A percentile compares a stretch with the other conserved stretches of the same genome.
Evolutionary conservation across 2,797 vertebrate species (phyloP).

Genomic region (Cyprinella venusta): DNA sequence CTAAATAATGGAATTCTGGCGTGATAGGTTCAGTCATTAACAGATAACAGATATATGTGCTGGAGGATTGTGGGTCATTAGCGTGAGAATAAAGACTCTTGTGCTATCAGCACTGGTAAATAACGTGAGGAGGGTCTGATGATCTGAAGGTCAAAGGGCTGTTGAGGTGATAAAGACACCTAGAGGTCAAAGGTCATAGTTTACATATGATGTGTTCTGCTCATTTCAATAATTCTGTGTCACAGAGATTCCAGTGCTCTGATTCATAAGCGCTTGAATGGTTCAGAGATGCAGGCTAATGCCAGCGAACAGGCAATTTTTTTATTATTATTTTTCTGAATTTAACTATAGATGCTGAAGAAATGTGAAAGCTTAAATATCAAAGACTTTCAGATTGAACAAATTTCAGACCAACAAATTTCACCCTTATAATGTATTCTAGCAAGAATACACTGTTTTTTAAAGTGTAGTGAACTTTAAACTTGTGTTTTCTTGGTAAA

Average conservation of each 20-base stretch:
- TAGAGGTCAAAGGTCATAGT: not conserved
- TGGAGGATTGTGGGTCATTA: constrained; percentile 53
- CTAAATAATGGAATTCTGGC: constrained; percentile 63
- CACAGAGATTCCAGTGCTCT: not conserved
- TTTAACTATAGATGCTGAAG: too few species aligned
- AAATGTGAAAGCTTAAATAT: too few species aligned
- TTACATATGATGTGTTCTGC: not conserved
- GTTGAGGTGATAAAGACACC: not conserved
- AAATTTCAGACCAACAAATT: too few species aligned
- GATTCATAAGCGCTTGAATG: too few species aligned
- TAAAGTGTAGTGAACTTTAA: constrained; percentile 24
- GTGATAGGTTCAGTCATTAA: constrained; percentile 62
- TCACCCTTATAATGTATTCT: not conserved
- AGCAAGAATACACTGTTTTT: not conserved
- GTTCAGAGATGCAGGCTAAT: too few species aligned
- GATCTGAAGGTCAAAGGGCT: constrained; percentile 6
- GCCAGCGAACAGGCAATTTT: too few species aligned
- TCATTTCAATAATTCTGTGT: not conserved
- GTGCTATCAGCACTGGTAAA: constrained; percentile 13
- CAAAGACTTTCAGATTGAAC: too few species aligned
- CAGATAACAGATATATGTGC: constrained; percentile 57
- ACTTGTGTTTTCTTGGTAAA: constrained; percentile 3
- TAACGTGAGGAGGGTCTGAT: not conserved
- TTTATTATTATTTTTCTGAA: too few species aligned
- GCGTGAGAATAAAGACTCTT: constrained; percentile 35